Base-by-base conservation (phyloP, 2,797 vertebrate genomes). In the Heteromormyrus szaboi region DNA sequence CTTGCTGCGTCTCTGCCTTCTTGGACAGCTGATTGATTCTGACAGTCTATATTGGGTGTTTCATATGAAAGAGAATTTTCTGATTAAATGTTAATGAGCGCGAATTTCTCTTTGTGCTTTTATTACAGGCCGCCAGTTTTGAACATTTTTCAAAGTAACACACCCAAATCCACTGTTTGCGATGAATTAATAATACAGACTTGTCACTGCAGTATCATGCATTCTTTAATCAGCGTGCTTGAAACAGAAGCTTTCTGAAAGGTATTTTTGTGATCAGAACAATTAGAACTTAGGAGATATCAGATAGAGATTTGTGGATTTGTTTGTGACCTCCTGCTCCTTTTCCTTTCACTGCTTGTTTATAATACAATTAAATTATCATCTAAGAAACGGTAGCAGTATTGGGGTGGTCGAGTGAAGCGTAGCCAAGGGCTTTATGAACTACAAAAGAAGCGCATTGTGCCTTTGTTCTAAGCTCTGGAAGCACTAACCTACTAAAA, bases 141-240 rank as follows among this genome's bases (percentile, higher is more conserved):
- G 96, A 97, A 97, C 96, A 97, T 97, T 97, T 98, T 98, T 98
- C 97, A 97, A 97, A 98, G 96, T 95, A 96, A 95, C 96, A 96
- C 96, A 95, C 96, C 95, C 96, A 97, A 98, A 97, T 97, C 96
- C 95, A 96, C 96, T 97, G 97, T 98, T 97, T 97, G 97, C 96
- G 93, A 96, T 98, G 96, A 97, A 97, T 97, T 97, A 98, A 96
- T 97, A 96, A 97, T 97, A 95, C 95, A 95, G 95, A 93, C 96
- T 95, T 97, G 96, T 96, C 96, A 97, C 95, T 96, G 96, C 95
- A 96, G 96, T 97, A 96, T 96, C 96, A 95, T 95, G 95, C 96
- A 95, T 97, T 97, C 97, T 97, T 96, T 97, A 96, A 96, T 97
- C 96, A 96, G 95, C 93, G 91, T 90, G 85, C 88, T 90, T 93